Conservation (phyloP, 2,888 invertebrate genomes). For the Hydriomena furcata region DNA sequence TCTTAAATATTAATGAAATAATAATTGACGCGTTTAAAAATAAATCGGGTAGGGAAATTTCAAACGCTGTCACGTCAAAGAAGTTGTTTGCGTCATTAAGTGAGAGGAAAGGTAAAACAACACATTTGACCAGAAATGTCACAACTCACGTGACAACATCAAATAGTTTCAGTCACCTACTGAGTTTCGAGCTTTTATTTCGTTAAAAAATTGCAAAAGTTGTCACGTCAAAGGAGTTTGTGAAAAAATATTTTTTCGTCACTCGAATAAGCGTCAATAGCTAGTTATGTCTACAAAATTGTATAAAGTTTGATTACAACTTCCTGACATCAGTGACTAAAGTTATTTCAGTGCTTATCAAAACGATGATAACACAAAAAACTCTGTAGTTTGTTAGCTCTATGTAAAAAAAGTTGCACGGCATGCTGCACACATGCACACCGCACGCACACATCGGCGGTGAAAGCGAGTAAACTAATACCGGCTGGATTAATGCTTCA, state of each 20-base stretch:
- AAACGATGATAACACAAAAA: slow-evolving; percentile 16
- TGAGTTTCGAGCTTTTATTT: too few relatives aligned
- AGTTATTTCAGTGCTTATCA: slow-evolving; percentile 23
- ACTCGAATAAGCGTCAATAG: not conserved
- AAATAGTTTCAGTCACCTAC: too few relatives aligned
- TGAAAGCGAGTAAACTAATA: slow-evolving; percentile 83
- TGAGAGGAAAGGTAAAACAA: too few relatives aligned
- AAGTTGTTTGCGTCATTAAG: too few relatives aligned
- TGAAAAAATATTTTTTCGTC: not conserved
- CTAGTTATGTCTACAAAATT: slow-evolving; percentile 9
- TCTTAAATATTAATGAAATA: too few relatives aligned
- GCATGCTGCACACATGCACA: slow-evolving; percentile 65
- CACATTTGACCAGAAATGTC: too few relatives aligned
- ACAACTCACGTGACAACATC: too few relatives aligned
- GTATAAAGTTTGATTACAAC: slow-evolving; percentile 7
- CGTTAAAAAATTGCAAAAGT: too few relatives aligned
- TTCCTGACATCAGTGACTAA: slow-evolving; percentile 6
- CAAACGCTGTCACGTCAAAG: too few relatives aligned
- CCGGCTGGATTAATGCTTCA: slow-evolving; percentile 84
- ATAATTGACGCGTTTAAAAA: too few relatives aligned
- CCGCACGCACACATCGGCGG: slow-evolving; percentile 63
- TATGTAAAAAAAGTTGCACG: slow-evolving; percentile 75
- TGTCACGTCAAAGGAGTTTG: not conserved
- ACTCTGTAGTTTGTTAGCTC: slow-evolving; percentile 56
- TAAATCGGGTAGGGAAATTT: too few relatives aligned